Evolutionary conservation across 2,113 vertebrate genomes (phyloP).

Genomic region (Gymnarchus niloticus): DNA sequence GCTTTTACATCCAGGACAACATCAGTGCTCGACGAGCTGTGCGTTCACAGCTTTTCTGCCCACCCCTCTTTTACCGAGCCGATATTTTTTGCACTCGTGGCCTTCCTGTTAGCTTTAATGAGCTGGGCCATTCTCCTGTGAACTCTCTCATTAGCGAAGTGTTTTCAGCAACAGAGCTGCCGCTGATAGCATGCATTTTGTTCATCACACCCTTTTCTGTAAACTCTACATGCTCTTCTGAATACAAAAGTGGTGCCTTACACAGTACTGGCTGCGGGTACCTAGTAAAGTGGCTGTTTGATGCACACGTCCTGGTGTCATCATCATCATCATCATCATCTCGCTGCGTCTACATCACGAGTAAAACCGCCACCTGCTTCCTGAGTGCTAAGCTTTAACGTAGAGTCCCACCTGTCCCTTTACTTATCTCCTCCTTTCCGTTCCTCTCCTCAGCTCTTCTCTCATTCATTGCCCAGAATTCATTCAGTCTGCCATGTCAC

Average conservation of each 20-base stretch:
- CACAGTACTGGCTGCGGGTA: not conserved
- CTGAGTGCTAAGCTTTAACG: not conserved
- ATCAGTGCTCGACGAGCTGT: not conserved
- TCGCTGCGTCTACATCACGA: not conserved
- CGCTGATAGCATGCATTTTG: not conserved
- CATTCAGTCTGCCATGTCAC: not conserved
- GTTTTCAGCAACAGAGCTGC: not conserved
- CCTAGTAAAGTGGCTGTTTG: not conserved
- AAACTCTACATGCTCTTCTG: no score
- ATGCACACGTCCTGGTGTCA: not conserved
- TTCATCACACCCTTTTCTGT: not conserved
- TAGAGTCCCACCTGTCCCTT: not conserved
- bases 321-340: not conserved
- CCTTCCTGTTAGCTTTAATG: not conserved
- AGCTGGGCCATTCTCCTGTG: not conserved
- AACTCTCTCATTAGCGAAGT: not conserved
- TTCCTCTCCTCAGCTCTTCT: no score
- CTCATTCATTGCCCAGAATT: no score
- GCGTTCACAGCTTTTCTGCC: not conserved
- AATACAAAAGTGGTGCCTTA: not conserved
- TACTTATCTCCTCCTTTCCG: not conserved
- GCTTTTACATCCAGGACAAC: not conserved
- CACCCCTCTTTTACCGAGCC: not conserved
- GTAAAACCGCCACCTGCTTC: not conserved
- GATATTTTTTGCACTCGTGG: not conserved